These are phyloP conservation scores for Proteles cristata DNA, from an alignment of 2,113 vertebrate species.

Conservation along the genomic window DNA sequence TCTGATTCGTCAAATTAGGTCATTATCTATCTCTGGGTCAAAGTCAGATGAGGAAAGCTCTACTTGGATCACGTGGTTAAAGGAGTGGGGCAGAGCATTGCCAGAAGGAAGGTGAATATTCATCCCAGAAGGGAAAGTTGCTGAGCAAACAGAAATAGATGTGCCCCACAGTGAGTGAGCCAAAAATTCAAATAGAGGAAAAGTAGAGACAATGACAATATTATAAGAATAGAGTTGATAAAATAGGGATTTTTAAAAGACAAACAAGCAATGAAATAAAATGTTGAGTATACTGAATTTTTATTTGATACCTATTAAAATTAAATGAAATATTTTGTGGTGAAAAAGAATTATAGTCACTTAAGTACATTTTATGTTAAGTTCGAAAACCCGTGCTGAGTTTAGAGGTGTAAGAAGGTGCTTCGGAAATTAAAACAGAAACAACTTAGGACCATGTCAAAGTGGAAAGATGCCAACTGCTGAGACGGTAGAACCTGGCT, in stretches of 20 bases:
- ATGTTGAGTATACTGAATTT: neutral
- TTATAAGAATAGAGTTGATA: neutral
- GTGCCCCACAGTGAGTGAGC: neutral
- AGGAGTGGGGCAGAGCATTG: neutral
- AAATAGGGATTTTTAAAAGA: neutral
- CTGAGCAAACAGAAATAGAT: neutral
- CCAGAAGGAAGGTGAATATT: neutral
- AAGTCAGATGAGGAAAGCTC: neutral
- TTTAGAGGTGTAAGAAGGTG: neutral
- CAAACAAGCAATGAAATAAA: neutral
- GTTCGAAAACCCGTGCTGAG: neutral
- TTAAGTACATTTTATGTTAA: neutral
- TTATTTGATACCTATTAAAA: conserved; percentile 28
- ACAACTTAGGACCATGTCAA: neutral
- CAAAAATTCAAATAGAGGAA: neutral
- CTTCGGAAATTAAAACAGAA: conserved; percentile 47
- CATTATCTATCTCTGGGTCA: neutral
- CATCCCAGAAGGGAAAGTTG: neutral
- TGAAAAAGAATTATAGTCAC: neutral
- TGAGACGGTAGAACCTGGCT: neutral
- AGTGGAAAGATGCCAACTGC: neutral
- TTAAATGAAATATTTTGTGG: neutral
- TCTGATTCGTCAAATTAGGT: neutral
- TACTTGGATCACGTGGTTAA: neutral
- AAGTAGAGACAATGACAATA: neutral